Evolutionary conservation across 2,888 invertebrate genomes (phyloP).

Genomic region (Cheilosia soror): DNA sequence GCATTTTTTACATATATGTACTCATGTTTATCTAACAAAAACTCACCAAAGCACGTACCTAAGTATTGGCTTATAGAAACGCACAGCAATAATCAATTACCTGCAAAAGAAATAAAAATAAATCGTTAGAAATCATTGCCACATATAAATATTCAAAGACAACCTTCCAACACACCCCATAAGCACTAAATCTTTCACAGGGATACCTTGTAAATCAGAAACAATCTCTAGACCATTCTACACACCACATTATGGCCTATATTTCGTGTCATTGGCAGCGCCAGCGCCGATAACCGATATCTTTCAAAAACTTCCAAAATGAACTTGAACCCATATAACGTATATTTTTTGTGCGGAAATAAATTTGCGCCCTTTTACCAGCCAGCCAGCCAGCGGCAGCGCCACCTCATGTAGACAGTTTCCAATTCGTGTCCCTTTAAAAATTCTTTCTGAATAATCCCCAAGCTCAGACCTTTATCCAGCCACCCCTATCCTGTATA

Average conservation of each 20-base stretch:
- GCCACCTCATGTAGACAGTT: background rate
- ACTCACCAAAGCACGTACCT: background rate
- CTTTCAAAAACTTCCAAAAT: conserved; percentile 36
- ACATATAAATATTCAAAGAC: conserved; percentile 31
- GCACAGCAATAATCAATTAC: conserved; percentile 3
- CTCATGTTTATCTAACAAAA: background rate
- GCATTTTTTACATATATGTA: too few species aligned
- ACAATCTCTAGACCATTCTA: conserved; percentile 16
- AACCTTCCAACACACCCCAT: background rate
- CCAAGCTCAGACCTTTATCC: background rate
- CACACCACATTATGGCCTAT: conserved; percentile 44
- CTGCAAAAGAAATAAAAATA: conserved; percentile 42
- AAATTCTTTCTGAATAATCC: conserved; percentile 37
- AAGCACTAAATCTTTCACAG: conserved; percentile 7
- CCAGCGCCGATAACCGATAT: conserved; percentile 36
- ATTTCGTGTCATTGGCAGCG: conserved; percentile 5
- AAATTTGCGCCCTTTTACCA: conserved; percentile 14
- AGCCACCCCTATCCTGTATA: conserved; percentile 1
- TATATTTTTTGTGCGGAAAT: conserved; percentile 20
- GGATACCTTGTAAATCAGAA: conserved; percentile 1
- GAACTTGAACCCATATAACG: conserved; percentile 57
- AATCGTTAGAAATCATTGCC: conserved; percentile 27
- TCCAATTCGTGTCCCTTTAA: conserved; percentile 28
- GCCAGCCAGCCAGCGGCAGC: background rate
- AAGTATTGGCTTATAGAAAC: background rate